Conservation (phyloP, 2,113 vertebrate genomes). For the Colossoma macropomum region DNA sequence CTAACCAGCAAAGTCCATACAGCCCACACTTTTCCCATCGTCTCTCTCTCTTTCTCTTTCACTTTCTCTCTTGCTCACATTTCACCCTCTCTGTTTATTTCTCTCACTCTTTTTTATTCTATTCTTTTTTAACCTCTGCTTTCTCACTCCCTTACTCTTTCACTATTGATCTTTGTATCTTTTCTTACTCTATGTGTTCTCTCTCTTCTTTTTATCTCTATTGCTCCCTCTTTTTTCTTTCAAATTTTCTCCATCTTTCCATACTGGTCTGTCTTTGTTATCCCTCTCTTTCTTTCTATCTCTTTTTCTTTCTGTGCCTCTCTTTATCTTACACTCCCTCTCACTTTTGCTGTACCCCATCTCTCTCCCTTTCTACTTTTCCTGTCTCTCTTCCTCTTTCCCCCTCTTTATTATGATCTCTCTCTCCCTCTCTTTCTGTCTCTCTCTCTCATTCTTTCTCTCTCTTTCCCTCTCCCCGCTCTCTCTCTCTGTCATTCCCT, state of each 20-base stretch:
- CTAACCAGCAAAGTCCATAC: conserved; percentile 15
- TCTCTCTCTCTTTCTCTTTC: background rate
- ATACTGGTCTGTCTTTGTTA: background rate
- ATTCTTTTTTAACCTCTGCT: too few species aligned
- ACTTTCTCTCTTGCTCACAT: background rate
- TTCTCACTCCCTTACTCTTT: too few species aligned
- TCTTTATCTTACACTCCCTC: background rate
- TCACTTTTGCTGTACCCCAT: background rate
- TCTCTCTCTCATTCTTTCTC: background rate
- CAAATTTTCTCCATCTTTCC: background rate
- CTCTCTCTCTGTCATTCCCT: background rate
- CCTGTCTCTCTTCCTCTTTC: background rate
- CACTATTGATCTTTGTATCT: background rate
- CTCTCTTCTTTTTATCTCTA: too few species aligned
- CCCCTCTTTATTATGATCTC: too few species aligned
- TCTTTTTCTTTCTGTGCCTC: background rate
- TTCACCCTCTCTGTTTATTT: background rate
- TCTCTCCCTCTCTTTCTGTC: background rate
- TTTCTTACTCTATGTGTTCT: background rate
- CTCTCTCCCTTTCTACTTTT: background rate
- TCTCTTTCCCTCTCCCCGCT: background rate
- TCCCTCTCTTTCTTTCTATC: too few species aligned
- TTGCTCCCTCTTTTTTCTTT: too few species aligned
- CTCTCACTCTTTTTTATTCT: background rate
- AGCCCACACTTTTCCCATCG: conserved; percentile 18